Evolutionary conservation across 2,113 vertebrate species (phyloP).

Genomic region (Verasper variegatus): DNA sequence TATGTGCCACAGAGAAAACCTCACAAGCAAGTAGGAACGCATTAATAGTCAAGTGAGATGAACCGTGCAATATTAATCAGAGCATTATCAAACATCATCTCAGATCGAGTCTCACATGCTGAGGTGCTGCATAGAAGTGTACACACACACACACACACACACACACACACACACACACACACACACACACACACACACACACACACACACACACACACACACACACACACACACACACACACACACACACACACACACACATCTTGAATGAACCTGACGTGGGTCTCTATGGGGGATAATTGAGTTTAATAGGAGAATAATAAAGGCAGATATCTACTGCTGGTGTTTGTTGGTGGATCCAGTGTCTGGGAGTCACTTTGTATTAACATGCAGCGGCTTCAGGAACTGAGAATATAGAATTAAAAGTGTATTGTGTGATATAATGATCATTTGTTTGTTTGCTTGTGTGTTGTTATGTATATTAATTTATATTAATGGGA

Average conservation of each 20-base stretch:
- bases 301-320: slow-evolving; percentile 53
- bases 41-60: slow-evolving; percentile 73
- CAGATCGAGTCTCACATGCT: slow-evolving; percentile 52
- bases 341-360: slow-evolving; percentile 24
- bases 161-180: slow-evolving; percentile 1
- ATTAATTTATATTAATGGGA: too few species aligned
- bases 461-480: too few species aligned
- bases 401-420: too few species aligned
- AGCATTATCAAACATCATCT: slow-evolving; percentile 73
- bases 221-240: too few species aligned
- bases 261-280: slow-evolving; percentile 24
- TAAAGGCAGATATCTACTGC: slow-evolving; percentile 25
- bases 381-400: too few species aligned
- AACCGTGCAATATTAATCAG: slow-evolving; percentile 76
- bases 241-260: too few species aligned
- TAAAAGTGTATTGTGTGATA: too few species aligned
- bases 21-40: slow-evolving; percentile 58
- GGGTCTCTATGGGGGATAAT: slow-evolving; percentile 26
- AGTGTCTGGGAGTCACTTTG: slow-evolving; percentile 1
- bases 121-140: slow-evolving; percentile 40
- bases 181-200: not conserved
- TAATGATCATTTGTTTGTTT: too few species aligned
- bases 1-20: slow-evolving; percentile 58
- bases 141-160: slow-evolving; percentile 1
- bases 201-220: too few species aligned